phyloP scores from a whole-genome alignment of 2,113 vertebrate species.

The Brienomyrus longianalis region DNA sequence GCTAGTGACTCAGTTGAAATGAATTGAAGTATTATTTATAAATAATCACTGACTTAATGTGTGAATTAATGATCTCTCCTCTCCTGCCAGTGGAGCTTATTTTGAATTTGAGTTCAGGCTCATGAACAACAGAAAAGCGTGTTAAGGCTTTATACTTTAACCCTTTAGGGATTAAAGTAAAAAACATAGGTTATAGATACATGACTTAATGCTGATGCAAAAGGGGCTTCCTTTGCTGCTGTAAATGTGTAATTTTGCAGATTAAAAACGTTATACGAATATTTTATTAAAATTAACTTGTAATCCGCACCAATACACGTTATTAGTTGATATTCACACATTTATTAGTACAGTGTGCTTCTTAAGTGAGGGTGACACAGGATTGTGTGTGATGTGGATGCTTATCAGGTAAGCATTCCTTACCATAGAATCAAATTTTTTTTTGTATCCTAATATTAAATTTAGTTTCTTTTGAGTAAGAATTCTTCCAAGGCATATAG shows the following conservation, averaged over 20 bases:
- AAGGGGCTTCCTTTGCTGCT: neutral
- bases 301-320: neutral
- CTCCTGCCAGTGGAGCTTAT: neutral
- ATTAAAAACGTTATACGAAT: neutral
- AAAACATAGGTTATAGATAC: neutral
- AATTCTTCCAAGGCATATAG: neutral
- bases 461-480: neutral
- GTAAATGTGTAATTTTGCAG: neutral
- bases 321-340: neutral
- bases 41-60: neutral
- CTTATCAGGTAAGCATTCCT: neutral
- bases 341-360: neutral
- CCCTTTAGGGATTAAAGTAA: neutral
- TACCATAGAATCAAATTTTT: neutral
- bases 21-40: neutral
- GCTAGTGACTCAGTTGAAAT: neutral
- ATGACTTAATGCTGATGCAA: neutral
- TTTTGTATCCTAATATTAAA: neutral
- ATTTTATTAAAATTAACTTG: neutral
- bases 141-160: neutral
- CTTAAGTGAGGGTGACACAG: neutral
- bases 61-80: neutral
- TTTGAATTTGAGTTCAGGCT: neutral
- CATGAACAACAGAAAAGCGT: neutral
- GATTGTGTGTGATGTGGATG: neutral